Percentiles rank a stretch among this genome's conserved stretches.
These are phyloP conservation scores for Dinocampus coccinellae DNA, from an alignment of 2,888 invertebrate genomes.

Conservation along the genomic window DNA sequence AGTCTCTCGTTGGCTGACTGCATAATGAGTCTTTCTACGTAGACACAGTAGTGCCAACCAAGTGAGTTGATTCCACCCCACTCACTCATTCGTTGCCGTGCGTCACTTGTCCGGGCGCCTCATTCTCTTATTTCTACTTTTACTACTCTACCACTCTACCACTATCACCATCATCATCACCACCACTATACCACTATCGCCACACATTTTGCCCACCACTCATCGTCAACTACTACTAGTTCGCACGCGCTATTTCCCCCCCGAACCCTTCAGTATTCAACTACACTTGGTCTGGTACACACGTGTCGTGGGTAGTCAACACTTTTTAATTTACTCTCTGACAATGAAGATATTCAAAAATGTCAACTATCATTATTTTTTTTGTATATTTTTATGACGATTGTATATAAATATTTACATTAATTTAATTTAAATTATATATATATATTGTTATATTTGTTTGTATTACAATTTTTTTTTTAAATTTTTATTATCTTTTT, in stretches of 20 bases:
- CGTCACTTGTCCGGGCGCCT: constrained; percentile 22
- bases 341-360: not conserved
- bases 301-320: not conserved
- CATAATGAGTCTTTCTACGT: constrained; percentile 58
- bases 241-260: not conserved
- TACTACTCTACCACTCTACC: too few relatives aligned
- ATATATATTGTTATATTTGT: not conserved
- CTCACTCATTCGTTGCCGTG: constrained; percentile 1
- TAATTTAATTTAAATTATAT: too few relatives aligned
- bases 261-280: constrained; percentile 1
- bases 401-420: too few relatives aligned
- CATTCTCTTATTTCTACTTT: not conserved
- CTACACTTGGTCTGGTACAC: not conserved
- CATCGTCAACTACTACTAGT: not conserved
- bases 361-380: too few relatives aligned
- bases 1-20: constrained; percentile 47
- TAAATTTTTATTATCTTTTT: not conserved
- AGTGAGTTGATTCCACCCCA: not conserved
- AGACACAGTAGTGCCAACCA: constrained; percentile 31
- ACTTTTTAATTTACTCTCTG: not conserved
- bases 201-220: not conserved
- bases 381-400: too few relatives aligned
- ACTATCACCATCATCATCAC: too few relatives aligned
- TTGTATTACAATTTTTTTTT: not conserved
- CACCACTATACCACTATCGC: too few relatives aligned